A percentile compares a stretch with the other conserved stretches of the same genome.
phyloP scores from a whole-genome alignment of 2,113 vertebrate genomes.

The Neopipo cinnamomea region DNA sequence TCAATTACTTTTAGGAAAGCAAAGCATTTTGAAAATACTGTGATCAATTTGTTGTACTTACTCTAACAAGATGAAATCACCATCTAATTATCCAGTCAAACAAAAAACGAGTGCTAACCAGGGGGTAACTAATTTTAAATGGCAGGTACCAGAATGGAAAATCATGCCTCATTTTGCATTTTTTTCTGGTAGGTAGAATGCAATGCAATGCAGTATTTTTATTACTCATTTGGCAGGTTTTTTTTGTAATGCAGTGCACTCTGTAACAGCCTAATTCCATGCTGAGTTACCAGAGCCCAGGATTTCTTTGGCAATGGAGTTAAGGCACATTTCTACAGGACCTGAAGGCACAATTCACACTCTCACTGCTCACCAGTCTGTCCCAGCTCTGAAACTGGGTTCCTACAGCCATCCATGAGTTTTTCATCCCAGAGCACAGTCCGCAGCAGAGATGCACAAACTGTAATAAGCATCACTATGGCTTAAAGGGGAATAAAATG shows the following conservation, averaged over 20 bases:
- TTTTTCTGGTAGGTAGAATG: neutral
- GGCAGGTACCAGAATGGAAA: conserved; percentile 5
- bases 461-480: rapidly evolving
- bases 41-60: conserved; percentile 44
- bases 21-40: conserved; percentile 44
- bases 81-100: conserved; percentile 33
- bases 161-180: neutral
- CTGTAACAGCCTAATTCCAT: neutral
- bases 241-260: neutral
- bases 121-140: conserved; percentile 19
- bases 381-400: neutral
- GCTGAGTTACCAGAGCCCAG: neutral
- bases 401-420: neutral
- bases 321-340: neutral
- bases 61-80: neutral
- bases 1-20: conserved; percentile 52
- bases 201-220: neutral
- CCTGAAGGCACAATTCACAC: neutral
- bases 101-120: neutral
- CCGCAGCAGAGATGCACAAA: rapidly evolving
- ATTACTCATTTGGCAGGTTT: neutral
- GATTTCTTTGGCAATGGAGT: neutral
- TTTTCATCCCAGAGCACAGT: neutral
- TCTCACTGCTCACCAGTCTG: neutral
- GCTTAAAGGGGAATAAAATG: neutral